Percentiles rank a stretch among this genome's conserved stretches.
Evolutionary conservation across 2,888 invertebrate genomes (phyloP).

Genomic region (Acholoe squamosa): DNA sequence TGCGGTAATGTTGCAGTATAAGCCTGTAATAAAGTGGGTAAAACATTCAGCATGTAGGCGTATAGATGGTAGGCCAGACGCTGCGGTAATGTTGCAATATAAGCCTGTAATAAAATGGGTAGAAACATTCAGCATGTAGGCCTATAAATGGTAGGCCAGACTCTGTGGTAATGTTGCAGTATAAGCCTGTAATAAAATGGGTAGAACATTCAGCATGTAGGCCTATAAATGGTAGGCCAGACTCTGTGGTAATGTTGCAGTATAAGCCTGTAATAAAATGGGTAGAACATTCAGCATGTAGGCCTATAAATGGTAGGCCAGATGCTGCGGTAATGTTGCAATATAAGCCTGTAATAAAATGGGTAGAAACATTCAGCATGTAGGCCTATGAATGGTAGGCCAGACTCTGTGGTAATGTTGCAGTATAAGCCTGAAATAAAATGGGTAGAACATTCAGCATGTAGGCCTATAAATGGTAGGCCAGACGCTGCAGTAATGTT

Average conservation of each 20-base stretch:
- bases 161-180: too few species aligned
- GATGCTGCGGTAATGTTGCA: background rate
- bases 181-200: too few species aligned
- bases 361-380: too few species aligned
- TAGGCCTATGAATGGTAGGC: too few species aligned
- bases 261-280: conserved; percentile 18
- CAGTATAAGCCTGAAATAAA: too few species aligned
- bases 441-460: conserved; percentile 52
- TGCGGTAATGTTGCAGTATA: conserved; percentile 14
- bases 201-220: conserved; percentile 56
- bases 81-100: background rate
- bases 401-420: too few species aligned
- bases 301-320: conserved; percentile 38
- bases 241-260: background rate
- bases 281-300: conserved; percentile 58
- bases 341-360: conserved; percentile 15
- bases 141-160: too few species aligned
- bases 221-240: conserved; percentile 35
- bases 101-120: conserved; percentile 16
- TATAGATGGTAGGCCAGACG: conserved; percentile 44
- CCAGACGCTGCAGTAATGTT: background rate
- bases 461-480: conserved; percentile 48
- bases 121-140: too few species aligned
- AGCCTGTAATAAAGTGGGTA: conserved; percentile 39
- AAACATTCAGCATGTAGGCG: conserved; percentile 45